phyloP scores from a whole-genome alignment of 2,113 vertebrate genomes.

The Penelope pileata region DNA sequence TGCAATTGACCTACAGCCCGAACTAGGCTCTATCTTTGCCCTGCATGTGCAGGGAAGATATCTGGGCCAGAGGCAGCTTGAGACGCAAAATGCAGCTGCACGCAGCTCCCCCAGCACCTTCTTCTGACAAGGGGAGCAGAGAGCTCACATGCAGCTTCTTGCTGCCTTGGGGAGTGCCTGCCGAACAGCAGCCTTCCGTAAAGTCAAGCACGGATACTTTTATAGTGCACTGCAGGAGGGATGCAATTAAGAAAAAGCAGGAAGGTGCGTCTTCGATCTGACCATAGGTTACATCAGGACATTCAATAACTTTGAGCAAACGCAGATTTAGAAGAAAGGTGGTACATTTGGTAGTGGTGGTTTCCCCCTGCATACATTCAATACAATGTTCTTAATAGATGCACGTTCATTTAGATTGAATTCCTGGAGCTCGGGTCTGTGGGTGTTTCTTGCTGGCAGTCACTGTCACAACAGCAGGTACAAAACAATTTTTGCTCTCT shows the following conservation, averaged over 20 bases:
- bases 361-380: not conserved
- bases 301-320: not conserved
- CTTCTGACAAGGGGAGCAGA: not conserved
- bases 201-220: not conserved
- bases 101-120: not conserved
- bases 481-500: not conserved
- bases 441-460: not conserved
- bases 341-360: not conserved
- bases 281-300: not conserved
- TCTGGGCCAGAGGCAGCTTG: not conserved
- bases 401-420: not conserved
- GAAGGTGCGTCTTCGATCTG: not conserved
- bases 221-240: not conserved
- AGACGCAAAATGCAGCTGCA: not conserved
- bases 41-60: not conserved
- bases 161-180: not conserved
- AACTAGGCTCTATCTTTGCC: not conserved
- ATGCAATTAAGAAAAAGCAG: not conserved
- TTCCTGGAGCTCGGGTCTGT: not conserved
- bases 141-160: not conserved
- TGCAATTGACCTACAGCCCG: rapidly evolving
- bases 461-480: not conserved
- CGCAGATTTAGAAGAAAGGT: not conserved
- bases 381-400: not conserved
- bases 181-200: not conserved